phyloP scores from a whole-genome alignment of 1,140 invertebrate species.

The Brachionus manjavacas region DNA sequence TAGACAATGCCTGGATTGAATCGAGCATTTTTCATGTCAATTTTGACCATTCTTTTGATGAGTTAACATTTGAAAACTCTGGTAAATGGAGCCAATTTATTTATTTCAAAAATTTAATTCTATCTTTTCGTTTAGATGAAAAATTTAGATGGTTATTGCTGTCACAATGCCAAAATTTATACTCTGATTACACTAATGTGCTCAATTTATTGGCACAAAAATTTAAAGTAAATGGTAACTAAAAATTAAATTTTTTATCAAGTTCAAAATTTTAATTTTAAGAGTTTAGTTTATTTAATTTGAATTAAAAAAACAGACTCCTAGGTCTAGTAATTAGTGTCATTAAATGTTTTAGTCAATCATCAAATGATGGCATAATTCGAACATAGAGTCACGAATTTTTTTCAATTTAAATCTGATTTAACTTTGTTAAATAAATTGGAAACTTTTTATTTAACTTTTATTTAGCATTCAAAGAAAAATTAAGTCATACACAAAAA shows the following conservation, averaged over 20 bases:
- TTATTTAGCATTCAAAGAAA: neutral
- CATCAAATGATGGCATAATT: neutral
- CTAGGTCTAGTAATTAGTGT: neutral
- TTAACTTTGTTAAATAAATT: neutral
- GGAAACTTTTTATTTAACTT: neutral
- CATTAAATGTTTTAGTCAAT: neutral
- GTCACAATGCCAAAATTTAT: neutral
- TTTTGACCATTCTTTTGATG: neutral
- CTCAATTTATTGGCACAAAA: neutral
- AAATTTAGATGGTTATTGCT: neutral
- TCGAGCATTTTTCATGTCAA: conserved; percentile 10
- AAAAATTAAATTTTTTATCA: neutral
- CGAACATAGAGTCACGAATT: neutral
- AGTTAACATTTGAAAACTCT: neutral
- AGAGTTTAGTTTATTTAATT: too few relatives aligned
- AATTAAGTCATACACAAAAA: neutral
- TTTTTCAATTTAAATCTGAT: neutral
- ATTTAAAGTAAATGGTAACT: neutral
- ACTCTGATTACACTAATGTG: neutral
- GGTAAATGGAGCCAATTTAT: too few relatives aligned
- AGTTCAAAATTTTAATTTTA: neutral
- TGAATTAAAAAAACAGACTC: neutral
- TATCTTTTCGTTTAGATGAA: neutral
- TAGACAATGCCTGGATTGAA: conserved; percentile 20
- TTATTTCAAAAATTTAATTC: neutral